phyloP scores from a whole-genome alignment of 2,113 vertebrate species.

The Centrocercus urophasianus region DNA sequence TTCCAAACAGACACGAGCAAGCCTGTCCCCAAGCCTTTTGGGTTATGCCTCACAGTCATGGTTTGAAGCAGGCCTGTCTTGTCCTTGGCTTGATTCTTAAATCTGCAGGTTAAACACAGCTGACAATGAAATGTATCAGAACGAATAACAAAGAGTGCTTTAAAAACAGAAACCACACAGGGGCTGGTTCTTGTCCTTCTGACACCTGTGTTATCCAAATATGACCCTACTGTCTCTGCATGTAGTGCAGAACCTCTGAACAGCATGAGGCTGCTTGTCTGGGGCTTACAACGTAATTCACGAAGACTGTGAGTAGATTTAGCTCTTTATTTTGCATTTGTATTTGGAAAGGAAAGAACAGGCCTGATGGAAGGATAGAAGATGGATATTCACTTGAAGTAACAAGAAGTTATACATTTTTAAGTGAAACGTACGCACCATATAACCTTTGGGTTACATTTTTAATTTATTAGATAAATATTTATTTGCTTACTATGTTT shows the following conservation, averaged over 20 bases:
- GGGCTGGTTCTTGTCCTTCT: neutral
- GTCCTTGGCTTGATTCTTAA: conserved; percentile 66
- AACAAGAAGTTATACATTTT: neutral
- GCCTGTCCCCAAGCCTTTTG: neutral
- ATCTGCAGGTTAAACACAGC: conserved; percentile 46
- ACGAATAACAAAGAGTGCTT: neutral
- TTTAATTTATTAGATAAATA: conserved; percentile 4
- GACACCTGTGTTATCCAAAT: neutral
- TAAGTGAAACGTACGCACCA: neutral
- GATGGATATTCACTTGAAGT: neutral
- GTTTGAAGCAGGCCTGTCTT: neutral
- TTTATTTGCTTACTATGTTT: neutral
- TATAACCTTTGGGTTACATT: neutral
- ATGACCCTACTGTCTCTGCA: no score
- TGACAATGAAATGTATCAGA: conserved; percentile 8
- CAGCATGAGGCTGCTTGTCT: neutral
- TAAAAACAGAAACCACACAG: rapidly evolving
- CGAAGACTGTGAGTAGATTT: neutral
- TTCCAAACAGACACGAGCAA: neutral
- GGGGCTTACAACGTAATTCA: neutral
- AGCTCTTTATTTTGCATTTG: conserved; percentile 20
- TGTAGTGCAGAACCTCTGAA: rapidly evolving
- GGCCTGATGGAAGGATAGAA: neutral
- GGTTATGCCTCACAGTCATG: neutral
- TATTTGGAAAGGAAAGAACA: conserved; percentile 9